phyloP scores from a whole-genome alignment of 2,113 vertebrate species.

The Oreamnos americanus region DNA sequence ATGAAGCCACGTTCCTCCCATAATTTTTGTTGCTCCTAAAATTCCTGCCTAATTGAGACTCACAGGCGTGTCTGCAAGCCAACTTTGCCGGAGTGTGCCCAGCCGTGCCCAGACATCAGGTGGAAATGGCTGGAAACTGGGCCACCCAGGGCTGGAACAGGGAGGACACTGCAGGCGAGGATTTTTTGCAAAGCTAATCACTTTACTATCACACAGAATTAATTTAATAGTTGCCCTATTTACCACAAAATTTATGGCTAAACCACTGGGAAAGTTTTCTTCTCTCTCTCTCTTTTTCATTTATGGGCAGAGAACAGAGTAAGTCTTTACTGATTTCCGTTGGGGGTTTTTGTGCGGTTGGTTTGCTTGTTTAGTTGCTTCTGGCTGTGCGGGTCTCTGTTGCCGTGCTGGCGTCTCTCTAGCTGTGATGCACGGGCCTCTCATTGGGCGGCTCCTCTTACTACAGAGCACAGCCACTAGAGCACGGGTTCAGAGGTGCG shows the following conservation, averaged over 20 bases:
- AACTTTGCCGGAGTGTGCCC: neutral
- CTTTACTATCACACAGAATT: conserved; percentile 12
- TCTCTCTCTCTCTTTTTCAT: neutral
- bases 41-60: conserved; percentile 61
- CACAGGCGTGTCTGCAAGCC: conserved; percentile 45
- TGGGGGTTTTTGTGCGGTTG: neutral
- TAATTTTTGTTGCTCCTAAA: conserved; percentile 71
- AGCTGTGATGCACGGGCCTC: neutral
- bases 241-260: neutral
- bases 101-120: neutral
- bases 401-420: fast-evolving
- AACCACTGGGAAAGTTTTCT: neutral
- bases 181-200: conserved; percentile 1
- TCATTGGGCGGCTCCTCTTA: fast-evolving
- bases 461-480: fast-evolving
- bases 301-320: neutral
- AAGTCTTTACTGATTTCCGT: fast-evolving
- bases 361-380: fast-evolving
- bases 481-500: fast-evolving
- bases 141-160: neutral
- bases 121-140: neutral
- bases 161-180: neutral
- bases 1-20: conserved; percentile 70
- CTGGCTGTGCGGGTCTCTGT: neutral
- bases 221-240: conserved; percentile 27